Conservation (phyloP, 2,888 invertebrate genomes). For the Scaptomyza polygonia region DNA sequence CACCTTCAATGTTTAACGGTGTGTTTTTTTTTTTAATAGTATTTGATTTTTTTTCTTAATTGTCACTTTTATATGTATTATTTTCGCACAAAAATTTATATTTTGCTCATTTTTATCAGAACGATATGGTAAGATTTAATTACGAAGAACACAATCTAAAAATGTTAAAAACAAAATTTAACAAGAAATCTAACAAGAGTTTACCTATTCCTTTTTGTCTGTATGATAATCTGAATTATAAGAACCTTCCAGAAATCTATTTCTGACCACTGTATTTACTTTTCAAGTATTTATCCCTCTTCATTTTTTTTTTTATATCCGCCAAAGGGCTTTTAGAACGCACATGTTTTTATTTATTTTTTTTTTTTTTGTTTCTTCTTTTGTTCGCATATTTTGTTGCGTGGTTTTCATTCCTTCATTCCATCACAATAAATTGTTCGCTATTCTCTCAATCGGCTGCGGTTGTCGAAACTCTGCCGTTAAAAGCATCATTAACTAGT, state of each 20-base stretch:
- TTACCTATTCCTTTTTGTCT: background rate
- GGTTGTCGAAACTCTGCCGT: slow-evolving; percentile 30
- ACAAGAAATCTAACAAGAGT: background rate
- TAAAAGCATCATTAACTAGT: slow-evolving; percentile 53
- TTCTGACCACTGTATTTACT: background rate
- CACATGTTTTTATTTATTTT: slow-evolving; percentile 24
- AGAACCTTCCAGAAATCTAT: background rate
- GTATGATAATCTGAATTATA: background rate
- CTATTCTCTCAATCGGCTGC: slow-evolving; percentile 6
- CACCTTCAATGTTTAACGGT: slow-evolving; percentile 10
- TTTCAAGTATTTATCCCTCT: background rate
- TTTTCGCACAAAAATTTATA: slow-evolving; percentile 25
- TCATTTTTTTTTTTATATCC: background rate
- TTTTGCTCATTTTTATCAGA: slow-evolving; percentile 43
- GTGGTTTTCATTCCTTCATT: slow-evolving; percentile 13
- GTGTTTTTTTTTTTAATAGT: slow-evolving; percentile 1
- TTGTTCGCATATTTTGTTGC: slow-evolving; percentile 13
- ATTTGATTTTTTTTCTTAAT: slow-evolving; percentile 3
- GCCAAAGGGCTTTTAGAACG: background rate
- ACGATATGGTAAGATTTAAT: slow-evolving; percentile 20
- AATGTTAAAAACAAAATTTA: background rate
- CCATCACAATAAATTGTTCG: slow-evolving; percentile 7
- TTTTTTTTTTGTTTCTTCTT: slow-evolving; percentile 11
- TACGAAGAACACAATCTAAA: slow-evolving; percentile 13
- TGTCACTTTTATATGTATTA: slow-evolving; percentile 13